Evolutionary conservation across 2,888 invertebrate species (phyloP).

Genomic region (Parascotia fuliginaria): DNA sequence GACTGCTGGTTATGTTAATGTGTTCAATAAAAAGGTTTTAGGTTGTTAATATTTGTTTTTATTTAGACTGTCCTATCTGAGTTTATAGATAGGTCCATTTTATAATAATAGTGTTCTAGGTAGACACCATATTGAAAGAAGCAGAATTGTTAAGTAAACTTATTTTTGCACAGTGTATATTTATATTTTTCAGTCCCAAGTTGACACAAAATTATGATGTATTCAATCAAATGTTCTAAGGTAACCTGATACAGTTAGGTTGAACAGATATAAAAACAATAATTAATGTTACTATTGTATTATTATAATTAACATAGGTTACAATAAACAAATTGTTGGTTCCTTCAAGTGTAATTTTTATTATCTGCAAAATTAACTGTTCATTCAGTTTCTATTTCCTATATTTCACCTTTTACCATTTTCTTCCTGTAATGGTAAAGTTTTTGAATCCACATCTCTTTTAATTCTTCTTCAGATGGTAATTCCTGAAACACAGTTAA

Average conservation of each 20-base stretch:
- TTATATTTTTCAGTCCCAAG: neutral
- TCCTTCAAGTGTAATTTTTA: neutral
- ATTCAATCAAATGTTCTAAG: neutral
- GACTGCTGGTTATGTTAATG: constrained; percentile 65
- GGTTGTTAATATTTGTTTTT: constrained; percentile 55
- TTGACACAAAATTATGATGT: neutral
- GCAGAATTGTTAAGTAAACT: neutral
- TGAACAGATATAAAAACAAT: constrained; percentile 2
- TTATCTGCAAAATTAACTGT: neutral
- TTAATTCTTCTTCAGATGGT: constrained; percentile 88
- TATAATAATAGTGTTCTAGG: neutral
- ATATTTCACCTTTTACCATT: constrained; percentile 82
- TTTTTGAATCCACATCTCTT: constrained; percentile 92
- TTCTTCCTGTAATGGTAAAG: constrained; percentile 88
- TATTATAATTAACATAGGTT: constrained; percentile 37
- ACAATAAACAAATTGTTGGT: constrained; percentile 30
- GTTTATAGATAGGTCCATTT: neutral
- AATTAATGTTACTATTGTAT: constrained; percentile 11
- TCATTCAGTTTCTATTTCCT: constrained; percentile 30
- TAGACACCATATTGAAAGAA: neutral
- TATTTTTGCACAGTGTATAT: neutral
- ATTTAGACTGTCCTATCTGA: constrained; percentile 17
- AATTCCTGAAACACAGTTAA: constrained; percentile 90
- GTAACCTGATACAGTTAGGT: no score
- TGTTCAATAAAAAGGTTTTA: constrained; percentile 72